Conservation (phyloP, 35 echinoderm and acorn worm genomes). For the Patiria miniata region DNA sequence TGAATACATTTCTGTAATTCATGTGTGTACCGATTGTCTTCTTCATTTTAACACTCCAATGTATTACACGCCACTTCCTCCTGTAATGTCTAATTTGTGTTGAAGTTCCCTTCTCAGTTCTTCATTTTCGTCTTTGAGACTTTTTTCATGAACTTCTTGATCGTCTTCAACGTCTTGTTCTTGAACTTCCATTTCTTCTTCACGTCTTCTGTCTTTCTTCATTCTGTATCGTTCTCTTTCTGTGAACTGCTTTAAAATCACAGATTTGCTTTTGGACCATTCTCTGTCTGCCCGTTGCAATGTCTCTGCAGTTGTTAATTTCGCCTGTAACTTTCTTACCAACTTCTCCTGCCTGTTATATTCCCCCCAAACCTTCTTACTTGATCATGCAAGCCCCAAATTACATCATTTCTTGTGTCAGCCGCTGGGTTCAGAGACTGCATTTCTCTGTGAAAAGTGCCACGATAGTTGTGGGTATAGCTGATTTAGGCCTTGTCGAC, state of each 20-base stretch:
- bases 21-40: not conserved
- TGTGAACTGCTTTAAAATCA: slow-evolving; percentile 20
- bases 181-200: not conserved
- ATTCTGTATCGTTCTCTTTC: slow-evolving; percentile 9
- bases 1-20: slow-evolving; percentile 31
- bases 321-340: not conserved
- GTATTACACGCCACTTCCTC: slow-evolving; percentile 21
- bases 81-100: slow-evolving; percentile 24
- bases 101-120: slow-evolving; percentile 31
- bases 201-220: not conserved
- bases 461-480: not conserved
- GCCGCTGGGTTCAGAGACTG: not conserved
- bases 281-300: not conserved
- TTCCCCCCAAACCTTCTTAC: not conserved
- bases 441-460: not conserved
- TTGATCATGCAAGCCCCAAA: not conserved
- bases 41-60: slow-evolving; percentile 53
- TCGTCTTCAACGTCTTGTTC: not conserved
- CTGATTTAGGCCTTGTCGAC: not conserved
- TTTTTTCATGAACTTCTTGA: not conserved
- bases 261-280: not conserved
- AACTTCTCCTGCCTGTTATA: not conserved
- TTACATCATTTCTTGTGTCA: not conserved
- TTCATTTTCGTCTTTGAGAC: slow-evolving; percentile 31
- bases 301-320: not conserved